Base-by-base conservation (phyloP, 2,888 invertebrate genomes). In the Taphrorychus bicolor region DNA sequence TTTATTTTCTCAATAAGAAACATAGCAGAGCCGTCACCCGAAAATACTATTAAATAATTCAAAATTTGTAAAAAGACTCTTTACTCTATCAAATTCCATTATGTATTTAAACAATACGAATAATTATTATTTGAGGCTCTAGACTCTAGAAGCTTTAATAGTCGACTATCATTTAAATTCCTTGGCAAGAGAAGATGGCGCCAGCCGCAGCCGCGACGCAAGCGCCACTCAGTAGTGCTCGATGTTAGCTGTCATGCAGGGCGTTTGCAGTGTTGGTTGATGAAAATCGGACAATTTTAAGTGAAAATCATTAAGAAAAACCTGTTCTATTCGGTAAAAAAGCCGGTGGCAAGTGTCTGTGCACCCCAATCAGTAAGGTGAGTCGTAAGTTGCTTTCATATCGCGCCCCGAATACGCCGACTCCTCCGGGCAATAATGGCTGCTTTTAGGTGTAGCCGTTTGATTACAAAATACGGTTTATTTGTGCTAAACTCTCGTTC, bases 201-300 rank as follows among this genome's bases (percentile, higher is more conserved):
- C 21, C 9, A 9, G 24, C 21, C 21, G 53, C 53, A 22, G 11
- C 11, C n/a, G 24, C 18, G 22, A 24, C 49, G 60, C 57, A 11
- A 58, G 66, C 66, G 60, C 66, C 21, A 42, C 49, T 53, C 24
- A 68, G 62, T 64, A 69, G 70, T 71, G 71, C 71, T 72, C 61
- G 74, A 67, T 70, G 75, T 71, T 75, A 71, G 75, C 73, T 74
- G 77, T 77, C 76, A 78, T 76, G 78, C 77, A 77, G 77, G 77
- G 78, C 77, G 78, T 78, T 77, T 76, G 76, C 74, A 73, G 75
- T 73, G 69, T 74, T 71, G 74, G 72, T 73, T 74, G 49, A 73
- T 74, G 74, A 72, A 68, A 73, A 72, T 70, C 73, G 72, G 71
- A 71, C 73, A 73, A 70, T 70, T 73, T 72, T 71, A 62, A 66